Evolutionary conservation across 2,797 vertebrate species (phyloP).

Genomic region (Myiothlypis coronata): DNA sequence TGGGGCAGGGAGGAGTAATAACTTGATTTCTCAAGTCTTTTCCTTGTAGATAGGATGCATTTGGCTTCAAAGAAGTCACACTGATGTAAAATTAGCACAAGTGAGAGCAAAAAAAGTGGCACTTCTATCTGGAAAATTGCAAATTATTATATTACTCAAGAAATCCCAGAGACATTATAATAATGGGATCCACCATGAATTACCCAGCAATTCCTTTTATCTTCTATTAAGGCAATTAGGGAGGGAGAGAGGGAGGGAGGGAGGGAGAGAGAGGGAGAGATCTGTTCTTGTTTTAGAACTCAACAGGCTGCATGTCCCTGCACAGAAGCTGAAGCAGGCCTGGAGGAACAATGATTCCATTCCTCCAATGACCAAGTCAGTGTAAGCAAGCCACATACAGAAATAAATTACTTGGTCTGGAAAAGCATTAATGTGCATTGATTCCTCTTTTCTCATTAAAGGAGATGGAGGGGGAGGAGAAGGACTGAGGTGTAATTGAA

Average conservation of each 20-base stretch:
- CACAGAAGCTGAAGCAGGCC: not conserved
- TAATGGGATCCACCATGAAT: not conserved
- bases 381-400: not conserved
- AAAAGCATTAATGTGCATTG: not conserved
- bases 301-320: not conserved
- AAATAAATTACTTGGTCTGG: not conserved
- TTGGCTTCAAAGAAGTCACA: not conserved
- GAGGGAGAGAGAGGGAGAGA: not conserved
- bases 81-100: not conserved
- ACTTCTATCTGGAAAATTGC: not conserved
- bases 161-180: not conserved
- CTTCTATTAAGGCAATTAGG: not conserved
- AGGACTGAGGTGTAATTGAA: not conserved
- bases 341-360: not conserved
- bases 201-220: not conserved
- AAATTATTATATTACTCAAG: not conserved
- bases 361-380: not conserved
- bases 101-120: not conserved
- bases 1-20: not conserved
- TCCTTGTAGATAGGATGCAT: not conserved
- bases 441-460: not conserved
- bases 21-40: not conserved
- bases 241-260: not conserved
- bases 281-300: not conserved
- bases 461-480: rapidly evolving